Base-by-base conservation (phyloP, 2,797 vertebrate species). In the Onychomys arenicola region DNA sequence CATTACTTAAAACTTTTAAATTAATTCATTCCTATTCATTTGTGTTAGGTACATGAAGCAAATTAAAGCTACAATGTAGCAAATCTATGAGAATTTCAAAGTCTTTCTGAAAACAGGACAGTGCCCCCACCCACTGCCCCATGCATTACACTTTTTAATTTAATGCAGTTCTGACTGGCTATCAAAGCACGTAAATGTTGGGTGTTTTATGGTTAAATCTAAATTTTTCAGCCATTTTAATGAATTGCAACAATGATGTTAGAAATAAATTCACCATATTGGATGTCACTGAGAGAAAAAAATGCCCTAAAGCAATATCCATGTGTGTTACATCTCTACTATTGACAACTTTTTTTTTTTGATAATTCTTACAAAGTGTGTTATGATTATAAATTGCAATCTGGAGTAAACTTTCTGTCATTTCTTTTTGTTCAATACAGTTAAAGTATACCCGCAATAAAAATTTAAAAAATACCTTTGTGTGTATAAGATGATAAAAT, bases 261-360 rank as follows among this genome's bases (percentile, higher is more conserved):
- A 63, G 91, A 95, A 94, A 86, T 8, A 88, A 80, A 90, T 96
- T 10, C 40, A 80, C 61, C 63, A 19, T 40, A 67, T 40, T 63
- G 16, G 2, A 69, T 90, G 27, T 76, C n/a, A 80, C 25, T 78
- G 3, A 1, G 6, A 88, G 25, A 65, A 84, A 57, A 29, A 40
- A 46, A 2, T 32, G 16, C 78, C 10, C 49, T 94, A 37, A 61
- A 93, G 40, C 19, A 88, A 57, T 78, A 32, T n/a, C 34, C 46
- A 5, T 14, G 16, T 67, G 14, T 46, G 57, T 73, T 59, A 46
- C 32, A 75, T 1, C 0, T 78, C 14, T 23, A 52, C 13, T 52
- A 29, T 65, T 94, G 46, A 10, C 8, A 84, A 67, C 32, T 34
- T 67, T 46, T n/a, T 67, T 46, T n/a, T n/a, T 17, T 75, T 90